Evolutionary conservation across 1,140 invertebrate species (phyloP).

Genomic region (Drosophila nebulosa): DNA sequence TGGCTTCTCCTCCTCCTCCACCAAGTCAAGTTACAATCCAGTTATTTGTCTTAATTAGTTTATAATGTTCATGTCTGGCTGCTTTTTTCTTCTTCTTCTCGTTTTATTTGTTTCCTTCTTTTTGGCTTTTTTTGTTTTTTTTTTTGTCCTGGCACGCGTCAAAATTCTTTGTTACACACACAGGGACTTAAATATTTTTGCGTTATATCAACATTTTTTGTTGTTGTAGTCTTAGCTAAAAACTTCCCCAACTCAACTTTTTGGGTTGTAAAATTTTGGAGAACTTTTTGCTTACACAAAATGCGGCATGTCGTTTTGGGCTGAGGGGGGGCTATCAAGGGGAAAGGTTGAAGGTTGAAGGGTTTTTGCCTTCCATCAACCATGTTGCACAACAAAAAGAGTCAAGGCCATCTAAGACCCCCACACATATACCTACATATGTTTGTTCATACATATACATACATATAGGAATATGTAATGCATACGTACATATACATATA

Average conservation of each 20-base stretch:
- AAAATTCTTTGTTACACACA: conserved; percentile 27
- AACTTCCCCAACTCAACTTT: conserved; percentile 2
- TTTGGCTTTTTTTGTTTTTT: background rate
- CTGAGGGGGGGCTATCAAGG: no score
- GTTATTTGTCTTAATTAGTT: conserved; percentile 55
- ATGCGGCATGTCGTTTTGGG: conserved; percentile 37
- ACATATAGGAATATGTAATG: background rate
- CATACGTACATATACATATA: no score
- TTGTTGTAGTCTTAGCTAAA: background rate
- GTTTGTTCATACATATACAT: background rate
- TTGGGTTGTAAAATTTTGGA: conserved; percentile 33
- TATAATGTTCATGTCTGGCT: conserved; percentile 48
- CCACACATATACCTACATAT: background rate
- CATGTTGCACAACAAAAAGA: conserved; percentile 41
- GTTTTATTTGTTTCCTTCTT: background rate
- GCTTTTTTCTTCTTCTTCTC: background rate
- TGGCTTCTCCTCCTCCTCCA: background rate
- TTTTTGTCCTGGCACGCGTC: conserved; percentile 31
- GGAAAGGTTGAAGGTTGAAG: background rate
- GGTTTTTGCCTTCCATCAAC: conserved; percentile 1
- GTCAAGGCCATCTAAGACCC: conserved; percentile 38
- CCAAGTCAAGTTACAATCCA: conserved; percentile 23
- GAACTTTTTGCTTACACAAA: conserved; percentile 6
- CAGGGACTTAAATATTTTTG: conserved; percentile 41
- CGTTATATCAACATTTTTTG: conserved; percentile 18